A percentile compares a stretch with the other conserved stretches of the same genome.
Conservation (phyloP, 2,888 invertebrate genomes). For the Lasioglossum leucozonium region DNA sequence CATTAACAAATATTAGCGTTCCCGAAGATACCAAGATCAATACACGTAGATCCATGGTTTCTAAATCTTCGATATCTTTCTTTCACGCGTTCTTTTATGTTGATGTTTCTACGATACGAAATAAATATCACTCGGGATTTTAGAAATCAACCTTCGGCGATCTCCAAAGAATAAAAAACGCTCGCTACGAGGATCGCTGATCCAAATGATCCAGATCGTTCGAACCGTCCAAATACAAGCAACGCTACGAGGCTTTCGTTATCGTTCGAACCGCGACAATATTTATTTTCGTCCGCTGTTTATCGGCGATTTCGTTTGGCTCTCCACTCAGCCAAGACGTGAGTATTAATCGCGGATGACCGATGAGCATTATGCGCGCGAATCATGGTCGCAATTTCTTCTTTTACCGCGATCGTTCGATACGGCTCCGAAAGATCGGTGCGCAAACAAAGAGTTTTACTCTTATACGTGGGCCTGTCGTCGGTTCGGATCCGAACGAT, state of each 20-base stretch:
- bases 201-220: too few species aligned
- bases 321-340: not conserved
- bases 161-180: too few species aligned
- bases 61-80: too few species aligned
- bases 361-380: not conserved
- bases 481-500: not conserved
- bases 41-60: too few species aligned
- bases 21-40: not conserved
- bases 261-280: not conserved
- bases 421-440: not conserved
- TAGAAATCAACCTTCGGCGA: too few species aligned
- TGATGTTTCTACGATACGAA: too few species aligned
- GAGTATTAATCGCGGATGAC: conserved; percentile 9
- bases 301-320: not conserved
- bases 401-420: not conserved
- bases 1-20: not conserved
- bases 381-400: not conserved
- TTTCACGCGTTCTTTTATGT: too few species aligned
- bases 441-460: not conserved
- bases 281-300: not conserved
- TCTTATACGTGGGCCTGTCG: not conserved
- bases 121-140: too few species aligned
- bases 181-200: not conserved
- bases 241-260: not conserved
- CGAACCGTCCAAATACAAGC: not conserved